Evolutionary conservation across 2,888 invertebrate genomes (phyloP).

Genomic region (Drosophila diplacantha): DNA sequence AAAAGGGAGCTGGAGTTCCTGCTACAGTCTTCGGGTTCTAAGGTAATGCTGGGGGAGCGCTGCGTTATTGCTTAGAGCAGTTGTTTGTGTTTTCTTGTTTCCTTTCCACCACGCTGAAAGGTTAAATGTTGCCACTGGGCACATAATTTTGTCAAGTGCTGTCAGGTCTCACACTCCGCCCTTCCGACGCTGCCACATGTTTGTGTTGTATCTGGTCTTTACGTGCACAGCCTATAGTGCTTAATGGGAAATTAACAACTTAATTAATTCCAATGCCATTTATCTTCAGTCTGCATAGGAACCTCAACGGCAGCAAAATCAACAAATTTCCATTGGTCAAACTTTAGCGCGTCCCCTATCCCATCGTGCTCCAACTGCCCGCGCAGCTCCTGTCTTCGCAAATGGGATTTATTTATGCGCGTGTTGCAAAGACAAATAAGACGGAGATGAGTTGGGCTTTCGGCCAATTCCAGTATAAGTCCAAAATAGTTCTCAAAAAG

Average conservation of each 20-base stretch:
- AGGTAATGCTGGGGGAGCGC: conserved; percentile 19
- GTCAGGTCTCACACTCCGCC: conserved; percentile 53
- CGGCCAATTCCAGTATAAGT: neutral
- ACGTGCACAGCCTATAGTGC: conserved; percentile 60
- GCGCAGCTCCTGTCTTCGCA: conserved; percentile 18
- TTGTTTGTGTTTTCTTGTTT: conserved; percentile 31
- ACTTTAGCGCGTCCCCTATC: conserved; percentile 42
- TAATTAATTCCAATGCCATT: conserved; percentile 77
- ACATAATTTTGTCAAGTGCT: conserved; percentile 73
- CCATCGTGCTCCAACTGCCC: neutral
- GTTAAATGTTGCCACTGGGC: conserved; percentile 67
- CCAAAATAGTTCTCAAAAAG: neutral
- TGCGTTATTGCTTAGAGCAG: conserved; percentile 23
- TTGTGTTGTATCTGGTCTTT: conserved; percentile 44
- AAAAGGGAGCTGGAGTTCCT: neutral
- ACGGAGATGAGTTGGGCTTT: conserved; percentile 3
- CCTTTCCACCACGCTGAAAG: conserved; percentile 46
- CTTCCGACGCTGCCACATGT: conserved; percentile 22
- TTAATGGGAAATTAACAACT: conserved; percentile 78
- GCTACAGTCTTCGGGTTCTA: conserved; percentile 12
- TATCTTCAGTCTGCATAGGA: conserved; percentile 63
- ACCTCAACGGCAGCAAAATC: conserved; percentile 63
- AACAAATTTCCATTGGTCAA: conserved; percentile 70
- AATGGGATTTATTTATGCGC: conserved; percentile 71
- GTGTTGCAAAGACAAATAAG: conserved; percentile 63